Percentiles rank a stretch among this genome's conserved stretches.
These are phyloP conservation scores for Drosophila sechellia DNA, from an alignment of 1,140 invertebrate genomes.

Conservation along the genomic window DNA sequence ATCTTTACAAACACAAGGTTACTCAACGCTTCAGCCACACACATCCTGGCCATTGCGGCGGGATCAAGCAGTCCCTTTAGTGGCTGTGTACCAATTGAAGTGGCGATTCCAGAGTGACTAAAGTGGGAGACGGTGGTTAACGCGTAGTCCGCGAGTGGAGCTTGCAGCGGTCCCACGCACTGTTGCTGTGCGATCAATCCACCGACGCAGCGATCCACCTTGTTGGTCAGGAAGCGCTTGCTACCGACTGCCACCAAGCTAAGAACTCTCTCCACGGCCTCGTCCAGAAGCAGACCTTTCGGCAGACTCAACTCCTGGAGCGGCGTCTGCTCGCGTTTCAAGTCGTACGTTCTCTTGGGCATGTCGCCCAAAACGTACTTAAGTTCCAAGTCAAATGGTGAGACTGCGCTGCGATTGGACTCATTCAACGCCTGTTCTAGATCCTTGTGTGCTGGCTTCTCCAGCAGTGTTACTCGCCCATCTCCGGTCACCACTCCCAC, in stretches of 20 bases:
- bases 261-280: conserved; percentile 92
- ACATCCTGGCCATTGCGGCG: conserved; percentile 94
- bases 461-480: conserved; percentile 91
- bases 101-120: conserved; percentile 92
- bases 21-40: conserved; percentile 96
- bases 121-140: conserved; percentile 94
- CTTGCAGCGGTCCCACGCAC: conserved; percentile 98
- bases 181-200: conserved; percentile 98
- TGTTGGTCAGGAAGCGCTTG: conserved; percentile 97
- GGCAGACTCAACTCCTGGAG: conserved; percentile 29
- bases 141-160: conserved; percentile 96
- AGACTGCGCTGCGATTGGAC: neutral
- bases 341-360: conserved; percentile 86
- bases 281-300: conserved; percentile 85
- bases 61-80: conserved; percentile 94
- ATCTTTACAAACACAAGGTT: conserved; percentile 98
- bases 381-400: conserved; percentile 93
- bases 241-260: conserved; percentile 96
- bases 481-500: conserved; percentile 96
- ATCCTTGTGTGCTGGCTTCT: conserved; percentile 86
- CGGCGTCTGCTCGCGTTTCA: conserved; percentile 50
- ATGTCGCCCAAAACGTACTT: conserved; percentile 93
- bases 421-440: conserved; percentile 73
- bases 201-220: conserved; percentile 98
- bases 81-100: conserved; percentile 98